phyloP scores from a whole-genome alignment of 2,888 invertebrate species.

The Bruchidius siliquastri region DNA sequence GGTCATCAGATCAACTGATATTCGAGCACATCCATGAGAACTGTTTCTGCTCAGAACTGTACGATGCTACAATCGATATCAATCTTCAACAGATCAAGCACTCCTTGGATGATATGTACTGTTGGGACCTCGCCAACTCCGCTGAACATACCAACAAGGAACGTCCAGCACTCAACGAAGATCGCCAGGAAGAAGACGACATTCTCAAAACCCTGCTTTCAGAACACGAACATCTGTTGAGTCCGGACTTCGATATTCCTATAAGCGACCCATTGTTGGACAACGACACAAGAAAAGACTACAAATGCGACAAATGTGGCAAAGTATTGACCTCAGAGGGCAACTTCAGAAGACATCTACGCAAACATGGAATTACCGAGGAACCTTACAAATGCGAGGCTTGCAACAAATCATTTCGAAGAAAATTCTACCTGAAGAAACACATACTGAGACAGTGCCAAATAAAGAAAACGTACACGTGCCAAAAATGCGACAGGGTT shows the following conservation, averaged over 20 bases:
- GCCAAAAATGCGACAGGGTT: background rate
- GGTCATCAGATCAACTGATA: background rate
- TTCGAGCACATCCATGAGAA: background rate
- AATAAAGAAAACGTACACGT: background rate
- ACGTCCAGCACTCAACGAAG: background rate
- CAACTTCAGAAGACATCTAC: background rate
- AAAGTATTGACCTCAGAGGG: background rate
- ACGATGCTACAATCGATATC: background rate
- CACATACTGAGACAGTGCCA: constrained; percentile 20
- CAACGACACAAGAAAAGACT: background rate
- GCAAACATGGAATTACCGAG: background rate
- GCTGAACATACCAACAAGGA: background rate
- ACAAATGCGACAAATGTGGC: background rate
- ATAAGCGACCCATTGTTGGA: background rate
- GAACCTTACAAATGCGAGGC: constrained; percentile 35
- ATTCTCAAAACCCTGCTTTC: background rate
- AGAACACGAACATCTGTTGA: background rate
- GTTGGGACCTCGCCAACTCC: too few relatives aligned
- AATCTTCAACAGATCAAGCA: background rate
- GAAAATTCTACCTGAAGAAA: constrained; percentile 40
- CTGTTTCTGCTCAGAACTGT: background rate
- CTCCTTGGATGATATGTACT: background rate
- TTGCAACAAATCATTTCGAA: constrained; percentile 35
- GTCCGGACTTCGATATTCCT: background rate
- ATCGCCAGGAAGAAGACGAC: background rate